Conservation (phyloP, 2,888 invertebrate genomes). For the Callimorpha dominula region DNA sequence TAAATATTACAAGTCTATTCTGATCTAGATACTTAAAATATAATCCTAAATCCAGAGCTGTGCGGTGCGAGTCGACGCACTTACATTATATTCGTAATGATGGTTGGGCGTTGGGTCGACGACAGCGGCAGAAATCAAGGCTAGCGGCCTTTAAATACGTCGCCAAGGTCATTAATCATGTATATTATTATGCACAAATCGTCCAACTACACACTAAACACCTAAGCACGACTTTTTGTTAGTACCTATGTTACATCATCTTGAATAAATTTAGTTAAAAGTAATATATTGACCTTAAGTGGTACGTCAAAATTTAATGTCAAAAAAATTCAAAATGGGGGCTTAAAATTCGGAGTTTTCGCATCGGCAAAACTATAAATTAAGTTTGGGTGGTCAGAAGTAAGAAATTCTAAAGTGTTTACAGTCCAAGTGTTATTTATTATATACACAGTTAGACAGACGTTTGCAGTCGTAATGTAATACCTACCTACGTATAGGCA, state of each 20-base stretch:
- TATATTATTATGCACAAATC: conserved; percentile 9
- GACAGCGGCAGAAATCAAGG: not conserved
- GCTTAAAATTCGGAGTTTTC: not conserved
- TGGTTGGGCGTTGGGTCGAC: not conserved
- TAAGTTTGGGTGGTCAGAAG: not conserved
- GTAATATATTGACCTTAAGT: conserved; percentile 32
- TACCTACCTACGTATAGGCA: too few relatives aligned
- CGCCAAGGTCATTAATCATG: conserved; percentile 1
- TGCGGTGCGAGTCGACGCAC: not conserved
- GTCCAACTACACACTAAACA: not conserved
- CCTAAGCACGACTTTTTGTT: conserved; percentile 9
- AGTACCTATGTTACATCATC: conserved; percentile 29
- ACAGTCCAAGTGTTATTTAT: not conserved
- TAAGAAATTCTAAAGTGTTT: not conserved
- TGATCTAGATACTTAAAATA: not conserved
- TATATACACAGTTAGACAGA: not conserved
- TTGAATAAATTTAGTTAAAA: conserved; percentile 16
- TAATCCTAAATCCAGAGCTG: not conserved
- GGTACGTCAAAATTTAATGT: conserved; percentile 30
- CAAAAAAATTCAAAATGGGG: not conserved
- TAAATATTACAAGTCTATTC: too few relatives aligned
- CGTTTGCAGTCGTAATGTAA: not conserved
- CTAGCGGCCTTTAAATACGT: not conserved
- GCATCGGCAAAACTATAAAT: not conserved
- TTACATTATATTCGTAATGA: too few relatives aligned